Conservation (phyloP, 2,113 vertebrate genomes). For the Odontesthes bonariensis region DNA sequence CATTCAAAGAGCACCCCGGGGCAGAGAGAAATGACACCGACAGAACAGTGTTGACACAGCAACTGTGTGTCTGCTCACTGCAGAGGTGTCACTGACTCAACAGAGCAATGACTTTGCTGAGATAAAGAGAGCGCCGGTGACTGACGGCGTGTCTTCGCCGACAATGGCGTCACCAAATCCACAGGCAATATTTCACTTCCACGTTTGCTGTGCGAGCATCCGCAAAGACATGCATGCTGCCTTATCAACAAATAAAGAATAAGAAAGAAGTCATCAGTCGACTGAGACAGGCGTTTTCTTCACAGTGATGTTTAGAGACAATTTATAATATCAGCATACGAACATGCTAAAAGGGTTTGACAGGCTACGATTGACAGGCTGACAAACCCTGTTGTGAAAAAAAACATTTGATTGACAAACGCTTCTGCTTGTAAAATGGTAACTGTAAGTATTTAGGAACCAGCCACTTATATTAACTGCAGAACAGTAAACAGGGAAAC, state of each 20-base stretch:
- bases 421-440: too few species aligned
- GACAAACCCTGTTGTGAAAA: too few species aligned
- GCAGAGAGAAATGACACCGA: slow-evolving; percentile 61
- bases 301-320: too few species aligned
- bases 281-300: background rate
- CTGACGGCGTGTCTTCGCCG: slow-evolving; percentile 29
- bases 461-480: too few species aligned
- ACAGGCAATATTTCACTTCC: slow-evolving; percentile 10
- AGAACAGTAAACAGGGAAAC: too few species aligned
- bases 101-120: slow-evolving; percentile 61
- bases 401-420: too few species aligned
- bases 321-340: background rate
- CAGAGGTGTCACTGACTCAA: slow-evolving; percentile 64
- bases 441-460: too few species aligned
- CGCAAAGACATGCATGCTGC: background rate
- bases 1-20: slow-evolving; percentile 42
- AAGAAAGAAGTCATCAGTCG: background rate
- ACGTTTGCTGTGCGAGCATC: background rate
- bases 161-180: slow-evolving; percentile 16
- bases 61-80: slow-evolving; percentile 58
- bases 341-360: background rate
- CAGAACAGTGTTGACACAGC: slow-evolving; percentile 74
- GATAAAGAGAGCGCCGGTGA: slow-evolving; percentile 58
- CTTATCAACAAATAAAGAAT: background rate
- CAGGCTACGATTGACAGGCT: too few species aligned